Base-by-base conservation (phyloP, 2,113 vertebrate genomes). In the Rhinolophus sinicus region DNA sequence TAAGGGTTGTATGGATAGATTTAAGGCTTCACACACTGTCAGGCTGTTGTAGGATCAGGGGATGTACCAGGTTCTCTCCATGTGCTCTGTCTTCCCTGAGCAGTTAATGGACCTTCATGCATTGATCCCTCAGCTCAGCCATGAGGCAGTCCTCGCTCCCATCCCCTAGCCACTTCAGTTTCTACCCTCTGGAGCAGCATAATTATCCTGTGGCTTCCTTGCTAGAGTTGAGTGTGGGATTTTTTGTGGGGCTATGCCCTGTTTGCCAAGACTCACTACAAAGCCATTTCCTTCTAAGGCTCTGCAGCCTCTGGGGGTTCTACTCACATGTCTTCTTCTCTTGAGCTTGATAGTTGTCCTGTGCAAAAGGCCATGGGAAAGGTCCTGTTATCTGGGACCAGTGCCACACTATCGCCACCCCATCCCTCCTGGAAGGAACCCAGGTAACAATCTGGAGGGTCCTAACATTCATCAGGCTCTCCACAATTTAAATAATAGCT, bases 401-500 rank as follows among this genome's bases (percentile, higher is more conserved):
- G 77, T 16, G 35, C 26, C 44, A 69, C 5, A 30, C 40, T 56
- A 28, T 15, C 33, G 86, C 21, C 44, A 69, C 5, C 28, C 50
- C 64, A n/a, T 15, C 26, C 90, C 21, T 44, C n/a, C 26, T 11
- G 8, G 12, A 24, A 9, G 44, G 5, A 65, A 38, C 54, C 54
- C 33, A 84, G 60, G 73, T 75, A 21, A 80, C 30, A 52, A 15
- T 56, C 80, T 30, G n/a, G 70, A 92, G 22, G 83, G 60, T 16
- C 15, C 72, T 52, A 78, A 64, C 38, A 58, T 6, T 86, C 64
- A 91, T 50, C 58, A 30, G 50, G 30, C 24, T n/a, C 50, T n/a
- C 50, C 73, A 65, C 44, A 88, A 40, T 88, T 69, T 91, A 72
- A 8, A 62, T 80, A 90, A 88, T 58, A 83, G 12, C 40, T 86